phyloP scores from a whole-genome alignment of 2,888 invertebrate species.

The Kuschelorhynchus macadamiae region DNA sequence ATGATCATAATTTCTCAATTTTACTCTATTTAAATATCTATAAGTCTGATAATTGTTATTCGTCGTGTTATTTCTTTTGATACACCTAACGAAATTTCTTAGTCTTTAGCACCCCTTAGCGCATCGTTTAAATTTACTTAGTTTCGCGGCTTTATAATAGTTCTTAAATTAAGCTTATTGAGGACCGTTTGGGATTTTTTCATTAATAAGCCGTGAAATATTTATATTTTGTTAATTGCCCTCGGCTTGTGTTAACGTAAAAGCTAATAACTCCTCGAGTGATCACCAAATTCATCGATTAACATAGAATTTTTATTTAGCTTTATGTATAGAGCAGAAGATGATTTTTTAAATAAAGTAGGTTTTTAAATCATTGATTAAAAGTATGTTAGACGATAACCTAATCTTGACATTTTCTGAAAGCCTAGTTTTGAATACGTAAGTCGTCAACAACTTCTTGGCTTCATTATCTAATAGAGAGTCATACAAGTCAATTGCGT shows the following conservation, averaged over 20 bases:
- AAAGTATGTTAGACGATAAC: no score
- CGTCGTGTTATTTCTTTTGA: not conserved
- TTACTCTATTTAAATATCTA: not conserved
- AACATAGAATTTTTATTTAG: no score
- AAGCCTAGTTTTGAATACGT: no score
- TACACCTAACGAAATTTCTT: not conserved
- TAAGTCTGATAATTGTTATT: no score
- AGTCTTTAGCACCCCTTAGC: not conserved
- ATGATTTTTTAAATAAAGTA: no score
- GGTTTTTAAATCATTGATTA: no score
- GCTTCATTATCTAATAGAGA: no score
- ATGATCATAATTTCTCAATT: not conserved
- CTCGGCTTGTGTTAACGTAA: slow-evolving; percentile 1
- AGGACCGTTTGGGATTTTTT: not conserved
- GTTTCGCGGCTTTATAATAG: not conserved
- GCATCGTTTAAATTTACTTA: slow-evolving; percentile 1
- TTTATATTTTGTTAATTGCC: not conserved
- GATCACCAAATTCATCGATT: no score
- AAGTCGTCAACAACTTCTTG: no score
- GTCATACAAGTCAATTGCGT: no score
- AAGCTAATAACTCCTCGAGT: slow-evolving; percentile 3
- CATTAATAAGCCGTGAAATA: not conserved
- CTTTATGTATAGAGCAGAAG: no score
- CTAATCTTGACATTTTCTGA: no score
- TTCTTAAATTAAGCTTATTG: not conserved